Percentiles rank a stretch among this genome's conserved stretches.
These are phyloP conservation scores for Heteropelma amictum DNA, from an alignment of 2,888 invertebrate species.

Conservation along the genomic window DNA sequence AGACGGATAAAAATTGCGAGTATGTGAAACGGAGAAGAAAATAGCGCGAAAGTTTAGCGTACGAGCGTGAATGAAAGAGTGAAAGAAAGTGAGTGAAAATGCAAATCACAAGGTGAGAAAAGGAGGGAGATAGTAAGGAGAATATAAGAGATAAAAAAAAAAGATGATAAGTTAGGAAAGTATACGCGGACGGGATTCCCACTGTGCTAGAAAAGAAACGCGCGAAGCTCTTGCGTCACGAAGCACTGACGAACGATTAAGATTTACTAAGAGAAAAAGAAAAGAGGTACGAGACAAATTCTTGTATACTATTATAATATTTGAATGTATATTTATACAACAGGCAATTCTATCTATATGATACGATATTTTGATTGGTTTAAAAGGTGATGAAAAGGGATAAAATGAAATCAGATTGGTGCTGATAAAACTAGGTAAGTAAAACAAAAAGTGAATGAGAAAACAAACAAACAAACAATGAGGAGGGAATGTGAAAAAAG, in stretches of 20 bases:
- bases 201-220: slow-evolving; percentile 54
- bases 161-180: slow-evolving; percentile 21
- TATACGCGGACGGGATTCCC: slow-evolving; percentile 59
- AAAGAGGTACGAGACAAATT: slow-evolving; percentile 66
- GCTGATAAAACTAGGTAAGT: slow-evolving; percentile 73
- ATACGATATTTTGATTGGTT: slow-evolving; percentile 76
- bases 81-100: slow-evolving; percentile 32
- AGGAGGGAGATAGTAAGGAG: slow-evolving; percentile 47
- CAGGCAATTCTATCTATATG: slow-evolving; percentile 76
- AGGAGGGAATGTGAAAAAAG: slow-evolving; percentile 75
- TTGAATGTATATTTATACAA: slow-evolving; percentile 77
- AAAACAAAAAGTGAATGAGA: slow-evolving; percentile 43
- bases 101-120: slow-evolving; percentile 31
- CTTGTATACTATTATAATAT: slow-evolving; percentile 77
- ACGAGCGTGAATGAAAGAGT: slow-evolving; percentile 45
- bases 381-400: slow-evolving; percentile 58
- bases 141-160: slow-evolving; percentile 33
- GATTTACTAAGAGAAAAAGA: slow-evolving; percentile 56
- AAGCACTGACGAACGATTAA: slow-evolving; percentile 60
- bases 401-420: slow-evolving; percentile 73
- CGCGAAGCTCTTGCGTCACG: slow-evolving; percentile 57
- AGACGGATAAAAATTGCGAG: slow-evolving; percentile 8
- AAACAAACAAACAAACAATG: slow-evolving; percentile 57
- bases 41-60: slow-evolving; percentile 42
- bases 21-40: slow-evolving; percentile 6